Conservation (phyloP, 2,888 invertebrate species). For the Stenodema calcarata region DNA sequence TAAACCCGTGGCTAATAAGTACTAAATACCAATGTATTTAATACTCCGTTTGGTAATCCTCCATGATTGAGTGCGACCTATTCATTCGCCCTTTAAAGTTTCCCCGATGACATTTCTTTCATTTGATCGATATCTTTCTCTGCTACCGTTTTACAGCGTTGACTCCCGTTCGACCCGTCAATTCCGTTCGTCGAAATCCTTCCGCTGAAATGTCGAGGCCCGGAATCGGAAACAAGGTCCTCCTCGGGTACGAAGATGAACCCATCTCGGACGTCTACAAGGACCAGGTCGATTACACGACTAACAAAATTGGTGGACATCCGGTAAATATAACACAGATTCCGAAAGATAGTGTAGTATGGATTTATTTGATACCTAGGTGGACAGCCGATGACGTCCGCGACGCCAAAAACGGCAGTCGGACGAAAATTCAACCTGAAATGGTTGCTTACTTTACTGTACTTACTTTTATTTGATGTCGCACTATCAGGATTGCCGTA, state of each 20-base stretch:
- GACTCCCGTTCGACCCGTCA: background rate
- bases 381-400: too few species aligned
- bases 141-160: background rate
- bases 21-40: background rate
- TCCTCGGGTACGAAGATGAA: conserved; percentile 83
- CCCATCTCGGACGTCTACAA: conserved; percentile 74
- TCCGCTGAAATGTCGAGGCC: conserved; percentile 51
- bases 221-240: conserved; percentile 62
- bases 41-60: background rate
- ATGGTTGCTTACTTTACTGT: too few species aligned
- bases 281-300: conserved; percentile 70
- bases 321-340: conserved; percentile 67
- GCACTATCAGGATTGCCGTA: too few species aligned
- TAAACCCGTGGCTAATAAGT: background rate
- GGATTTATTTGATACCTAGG: too few species aligned
- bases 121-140: background rate
- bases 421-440: too few species aligned
- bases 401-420: too few species aligned
- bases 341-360: too few species aligned
- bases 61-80: background rate
- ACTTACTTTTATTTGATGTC: too few species aligned
- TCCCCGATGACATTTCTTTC: background rate
- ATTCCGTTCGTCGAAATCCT: background rate
- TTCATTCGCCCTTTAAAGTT: conserved; percentile 1
- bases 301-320: conserved; percentile 83